A percentile compares a stretch with the other conserved stretches of the same genome.
phyloP scores from a whole-genome alignment of 2,113 vertebrate species.

The Potamarius usumacintae region DNA sequence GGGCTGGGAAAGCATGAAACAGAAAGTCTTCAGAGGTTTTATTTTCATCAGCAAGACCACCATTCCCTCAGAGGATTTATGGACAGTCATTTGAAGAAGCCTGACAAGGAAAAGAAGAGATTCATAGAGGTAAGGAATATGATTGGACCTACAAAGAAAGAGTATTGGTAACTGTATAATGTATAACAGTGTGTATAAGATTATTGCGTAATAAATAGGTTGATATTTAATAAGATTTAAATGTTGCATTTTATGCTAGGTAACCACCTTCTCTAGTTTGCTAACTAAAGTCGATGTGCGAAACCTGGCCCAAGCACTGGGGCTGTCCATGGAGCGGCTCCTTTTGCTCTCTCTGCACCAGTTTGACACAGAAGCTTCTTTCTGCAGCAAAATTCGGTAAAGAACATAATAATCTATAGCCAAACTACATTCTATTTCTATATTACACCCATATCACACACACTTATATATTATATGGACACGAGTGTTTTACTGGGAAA shows the following conservation, averaged over 20 bases:
- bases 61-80: slow-evolving; percentile 68
- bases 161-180: background rate
- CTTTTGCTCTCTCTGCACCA: slow-evolving; percentile 74
- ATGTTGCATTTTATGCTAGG: slow-evolving; percentile 51
- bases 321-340: slow-evolving; percentile 54
- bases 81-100: slow-evolving; percentile 51
- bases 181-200: background rate
- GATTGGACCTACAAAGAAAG: background rate
- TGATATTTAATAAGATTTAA: background rate
- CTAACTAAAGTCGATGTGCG: slow-evolving; percentile 71
- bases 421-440: background rate
- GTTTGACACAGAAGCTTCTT: slow-evolving; percentile 76
- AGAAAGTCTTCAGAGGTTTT: slow-evolving; percentile 62
- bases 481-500: too few relatives aligned
- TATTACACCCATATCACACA: background rate
- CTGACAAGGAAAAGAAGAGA: slow-evolving; percentile 46
- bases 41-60: slow-evolving; percentile 71
- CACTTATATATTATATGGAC: too few relatives aligned
- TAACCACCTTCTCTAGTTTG: slow-evolving; percentile 76
- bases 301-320: slow-evolving; percentile 57
- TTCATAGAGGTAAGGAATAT: slow-evolving; percentile 70
- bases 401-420: background rate
- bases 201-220: background rate
- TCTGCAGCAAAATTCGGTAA: slow-evolving; percentile 73
- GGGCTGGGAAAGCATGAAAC: slow-evolving; percentile 64